A percentile compares a stretch with the other conserved stretches of the same genome.
phyloP scores from a whole-genome alignment of 1,140 invertebrate species.

The Drosophila sproati region DNA sequence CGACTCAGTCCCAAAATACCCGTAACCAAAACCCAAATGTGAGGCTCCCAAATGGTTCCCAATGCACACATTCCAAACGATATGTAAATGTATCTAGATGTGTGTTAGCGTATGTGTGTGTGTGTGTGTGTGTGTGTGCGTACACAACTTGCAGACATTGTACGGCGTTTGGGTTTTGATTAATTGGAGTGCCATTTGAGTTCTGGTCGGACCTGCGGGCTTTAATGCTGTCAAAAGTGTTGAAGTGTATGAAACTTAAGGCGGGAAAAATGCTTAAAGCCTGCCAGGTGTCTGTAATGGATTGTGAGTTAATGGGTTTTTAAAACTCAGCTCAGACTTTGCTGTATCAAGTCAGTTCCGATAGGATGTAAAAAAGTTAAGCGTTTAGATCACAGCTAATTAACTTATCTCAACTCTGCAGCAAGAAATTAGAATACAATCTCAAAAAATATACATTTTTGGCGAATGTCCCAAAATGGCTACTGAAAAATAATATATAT shows the following conservation, averaged over 20 bases:
- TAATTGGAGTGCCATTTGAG: conserved; percentile 67
- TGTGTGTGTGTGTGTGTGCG: conserved; percentile 47
- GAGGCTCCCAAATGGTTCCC: conserved; percentile 26
- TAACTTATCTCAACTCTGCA: background rate
- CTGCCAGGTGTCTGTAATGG: background rate
- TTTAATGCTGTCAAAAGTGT: conserved; percentile 23
- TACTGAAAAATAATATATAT: too few species aligned
- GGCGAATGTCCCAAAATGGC: too few species aligned
- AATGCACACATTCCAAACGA: conserved; percentile 20
- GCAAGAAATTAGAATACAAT: background rate
- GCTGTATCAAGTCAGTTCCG: background rate
- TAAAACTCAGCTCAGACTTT: background rate
- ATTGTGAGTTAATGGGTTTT: background rate
- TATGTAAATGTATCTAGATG: background rate
- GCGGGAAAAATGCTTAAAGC: background rate
- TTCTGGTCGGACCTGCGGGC: conserved; percentile 21
- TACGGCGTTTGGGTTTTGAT: conserved; percentile 60
- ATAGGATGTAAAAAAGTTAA: background rate
- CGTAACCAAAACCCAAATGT: conserved; percentile 16
- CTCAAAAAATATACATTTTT: too few species aligned
- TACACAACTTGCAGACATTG: conserved; percentile 59
- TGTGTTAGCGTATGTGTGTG: conserved; percentile 35
- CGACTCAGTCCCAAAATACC: conserved; percentile 9
- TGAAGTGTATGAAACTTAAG: conserved; percentile 19
- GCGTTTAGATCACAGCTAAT: background rate